A percentile compares a stretch with the other conserved stretches of the same genome.
These are phyloP conservation scores for Botia almorhae DNA, from an alignment of 2,797 vertebrate species.

Conservation along the genomic window DNA sequence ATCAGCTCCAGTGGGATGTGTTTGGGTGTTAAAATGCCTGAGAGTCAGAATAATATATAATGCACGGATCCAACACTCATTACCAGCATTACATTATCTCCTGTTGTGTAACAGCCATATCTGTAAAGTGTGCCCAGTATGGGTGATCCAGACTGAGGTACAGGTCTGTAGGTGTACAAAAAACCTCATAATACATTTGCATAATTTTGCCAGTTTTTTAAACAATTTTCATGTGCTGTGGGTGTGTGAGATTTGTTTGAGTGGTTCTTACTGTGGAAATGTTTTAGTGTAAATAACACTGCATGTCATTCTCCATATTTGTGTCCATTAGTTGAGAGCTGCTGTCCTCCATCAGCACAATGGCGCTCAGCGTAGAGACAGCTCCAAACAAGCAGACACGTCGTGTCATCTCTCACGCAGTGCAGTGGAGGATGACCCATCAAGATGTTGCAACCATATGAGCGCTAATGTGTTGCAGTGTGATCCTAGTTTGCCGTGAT, in stretches of 20 bases:
- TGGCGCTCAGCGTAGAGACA: constrained; percentile 24
- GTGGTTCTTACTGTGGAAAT: background rate
- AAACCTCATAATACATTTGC: background rate
- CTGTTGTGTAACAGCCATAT: background rate
- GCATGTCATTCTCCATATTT: background rate
- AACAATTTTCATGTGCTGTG: background rate
- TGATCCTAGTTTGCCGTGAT: constrained; percentile 48
- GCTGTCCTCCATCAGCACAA: constrained; percentile 21
- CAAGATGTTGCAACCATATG: constrained; percentile 53
- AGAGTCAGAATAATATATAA: constrained; percentile 27
- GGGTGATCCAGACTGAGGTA: background rate
- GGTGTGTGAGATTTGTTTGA: background rate
- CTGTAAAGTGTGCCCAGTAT: background rate
- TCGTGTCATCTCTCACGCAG: constrained; percentile 44
- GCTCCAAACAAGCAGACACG: constrained; percentile 44
- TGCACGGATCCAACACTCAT: background rate
- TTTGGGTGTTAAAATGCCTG: too few species aligned
- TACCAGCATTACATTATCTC: constrained; percentile 3
- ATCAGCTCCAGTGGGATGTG: background rate
- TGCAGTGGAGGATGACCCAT: constrained; percentile 54
- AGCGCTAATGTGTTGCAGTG: constrained; percentile 50
- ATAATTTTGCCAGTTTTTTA: background rate
- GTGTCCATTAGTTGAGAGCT: background rate
- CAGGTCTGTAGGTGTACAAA: background rate
- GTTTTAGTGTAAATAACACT: constrained; percentile 4